Base-by-base conservation (phyloP, 2,888 invertebrate species). In the Trachelus stipa region DNA sequence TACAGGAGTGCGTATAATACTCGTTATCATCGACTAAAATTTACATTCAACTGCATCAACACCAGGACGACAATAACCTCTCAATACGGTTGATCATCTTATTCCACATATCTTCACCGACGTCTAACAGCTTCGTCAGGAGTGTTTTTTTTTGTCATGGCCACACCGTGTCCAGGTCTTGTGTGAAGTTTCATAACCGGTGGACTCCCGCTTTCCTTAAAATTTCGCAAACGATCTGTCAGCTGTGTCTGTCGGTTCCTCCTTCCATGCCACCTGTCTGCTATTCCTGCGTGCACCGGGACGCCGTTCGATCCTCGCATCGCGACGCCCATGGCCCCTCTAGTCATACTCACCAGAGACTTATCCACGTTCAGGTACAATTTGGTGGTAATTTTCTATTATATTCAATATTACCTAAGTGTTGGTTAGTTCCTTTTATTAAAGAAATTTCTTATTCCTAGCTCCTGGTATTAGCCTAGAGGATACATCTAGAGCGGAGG, bases 241-340 rank as follows among this genome's bases (percentile, higher is more conserved):
- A 85, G 82, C 82, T 84, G 84, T 82, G 78, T 73, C 37, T 34
- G 74, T 34, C 12, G 31, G 71, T 34, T 71, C 33, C 71, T 71
- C 33, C 71, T 81, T 79, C 77, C 68, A 34, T 83, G 82, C 85
- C 85, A 85, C 85, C 85, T 85, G 85, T 85, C 82, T 79, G 77
- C 34, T 34, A 34, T 34, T 71, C 71, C 71, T 71, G 71, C 33
- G 71, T 71, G 71, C 71, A 34, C 71, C 56, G 56, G 56, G 56
- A 56, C 56, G 56, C 56, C 23, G 56, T 23, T 23, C 56, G 9
- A 56, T 56, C 56, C 23, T 56, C 23, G 56, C 56, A 56, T 56
- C 56, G 23, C 56, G 56, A 56, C 56, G 56, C 56, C 56, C 23
- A 56, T 56, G 56, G 56, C 56, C 56, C 56, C 23, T 56, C 56